phyloP scores from a whole-genome alignment of 2,888 invertebrate genomes.

The Halictus quadricinctus region DNA sequence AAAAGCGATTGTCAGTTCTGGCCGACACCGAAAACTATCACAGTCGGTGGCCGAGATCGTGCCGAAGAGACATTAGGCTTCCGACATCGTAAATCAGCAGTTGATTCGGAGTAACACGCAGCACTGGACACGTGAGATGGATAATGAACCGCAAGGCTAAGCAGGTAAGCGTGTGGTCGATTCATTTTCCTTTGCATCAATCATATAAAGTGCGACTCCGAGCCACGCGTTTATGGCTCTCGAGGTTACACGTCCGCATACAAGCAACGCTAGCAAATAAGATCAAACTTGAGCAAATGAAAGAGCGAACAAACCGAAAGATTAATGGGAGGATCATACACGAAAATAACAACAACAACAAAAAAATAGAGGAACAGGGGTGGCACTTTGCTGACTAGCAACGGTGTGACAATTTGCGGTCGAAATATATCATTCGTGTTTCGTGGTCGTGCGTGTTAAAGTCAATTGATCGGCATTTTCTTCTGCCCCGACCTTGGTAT shows the following conservation, averaged over 20 bases:
- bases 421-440: slow-evolving; percentile 26
- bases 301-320: slow-evolving; percentile 68
- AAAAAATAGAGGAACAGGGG: background rate
- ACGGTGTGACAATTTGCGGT: slow-evolving; percentile 43
- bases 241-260: slow-evolving; percentile 65
- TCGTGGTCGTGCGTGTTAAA: slow-evolving; percentile 45
- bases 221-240: slow-evolving; percentile 48
- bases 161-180: slow-evolving; percentile 78
- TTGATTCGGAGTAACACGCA: slow-evolving; percentile 51
- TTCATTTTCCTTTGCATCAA: slow-evolving; percentile 69
- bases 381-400: slow-evolving; percentile 18
- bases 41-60: background rate
- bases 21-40: slow-evolving; percentile 24
- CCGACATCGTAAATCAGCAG: slow-evolving; percentile 30
- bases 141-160: slow-evolving; percentile 77
- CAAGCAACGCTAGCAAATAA: slow-evolving; percentile 75
- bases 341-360: slow-evolving; percentile 19
- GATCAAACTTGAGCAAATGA: slow-evolving; percentile 74
- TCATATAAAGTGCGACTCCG: slow-evolving; percentile 55
- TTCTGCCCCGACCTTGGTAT: background rate
- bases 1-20: background rate
- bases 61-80: background rate
- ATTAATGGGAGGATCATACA: slow-evolving; percentile 49
- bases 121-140: slow-evolving; percentile 63
- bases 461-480: slow-evolving; percentile 11